Base-by-base conservation (phyloP, 1,140 invertebrate genomes). In the Cotesia typhae region DNA sequence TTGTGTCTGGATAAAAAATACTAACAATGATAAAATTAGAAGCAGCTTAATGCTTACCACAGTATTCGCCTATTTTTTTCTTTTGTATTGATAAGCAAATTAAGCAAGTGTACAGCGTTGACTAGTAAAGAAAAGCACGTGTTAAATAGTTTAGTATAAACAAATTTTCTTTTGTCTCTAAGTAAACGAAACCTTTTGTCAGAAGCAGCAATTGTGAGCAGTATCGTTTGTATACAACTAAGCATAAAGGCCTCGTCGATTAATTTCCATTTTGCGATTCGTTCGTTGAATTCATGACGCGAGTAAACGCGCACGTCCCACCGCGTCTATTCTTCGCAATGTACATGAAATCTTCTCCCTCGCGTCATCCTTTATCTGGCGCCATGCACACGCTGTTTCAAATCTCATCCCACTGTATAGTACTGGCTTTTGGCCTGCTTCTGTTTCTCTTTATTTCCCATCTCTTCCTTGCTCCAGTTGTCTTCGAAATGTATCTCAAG, bases 311-410 rank as follows among this genome's bases (percentile, higher is more conserved):
- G 51, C 66, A 67, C 66, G 36, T 35, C 47, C 51, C 66, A 67
- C 66, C 66, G 66, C 52, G 52, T 55, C 66, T 55, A 67, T 67
- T 67, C 66, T 67, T 67, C 66, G 51, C 66, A 67, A 67, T 67
- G 66, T 67, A 67, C 66, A 67, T 67, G 66, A 67, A 67, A 67
- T 67, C 66, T 67, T 67, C 66, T 67, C 66, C 47, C 66, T 67
- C 66, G 66, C 66, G 66, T 67, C 66, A 67, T 67, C 66, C 66
- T 67, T 67, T 67, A 67, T 67, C 66, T 67, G 66, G 66, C 66
- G 66, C 51, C 66, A 67, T 67, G 66, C 66, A 67, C 51, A 51
- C 66, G 51, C 66, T 67, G 64, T 66, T 66, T 41, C 64, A 41
- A 51, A 66, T 66, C 64, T 41, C 64, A 66, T 66, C 38, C 64